Percentiles rank a stretch among this genome's conserved stretches.
These are phyloP conservation scores for Sebastes umbrosus DNA, from an alignment of 2,797 vertebrate species.

Conservation along the genomic window DNA sequence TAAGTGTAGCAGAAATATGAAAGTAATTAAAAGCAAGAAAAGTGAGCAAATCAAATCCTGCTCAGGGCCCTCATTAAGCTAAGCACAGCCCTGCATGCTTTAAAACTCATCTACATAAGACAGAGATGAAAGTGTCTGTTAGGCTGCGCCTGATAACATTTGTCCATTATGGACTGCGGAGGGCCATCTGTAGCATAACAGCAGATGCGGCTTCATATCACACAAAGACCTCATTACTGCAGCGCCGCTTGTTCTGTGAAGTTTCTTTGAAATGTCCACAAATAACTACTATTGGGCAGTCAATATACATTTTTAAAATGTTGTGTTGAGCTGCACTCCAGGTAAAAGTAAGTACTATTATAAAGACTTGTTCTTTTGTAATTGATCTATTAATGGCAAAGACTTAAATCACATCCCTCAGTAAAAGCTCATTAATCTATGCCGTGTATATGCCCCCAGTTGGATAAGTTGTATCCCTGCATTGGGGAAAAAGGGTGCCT, in stretches of 20 bases:
- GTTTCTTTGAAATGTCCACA: constrained; percentile 3
- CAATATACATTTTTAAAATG: constrained; percentile 26
- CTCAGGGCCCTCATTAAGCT: constrained; percentile 45
- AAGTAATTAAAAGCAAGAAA: constrained; percentile 56
- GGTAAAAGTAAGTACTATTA: constrained; percentile 41
- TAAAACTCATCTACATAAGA: constrained; percentile 41
- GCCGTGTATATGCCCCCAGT: constrained; percentile 62
- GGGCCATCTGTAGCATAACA: constrained; percentile 37
- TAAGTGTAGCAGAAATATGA: constrained; percentile 43
- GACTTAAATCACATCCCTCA: constrained; percentile 66
- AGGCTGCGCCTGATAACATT: constrained; percentile 34
- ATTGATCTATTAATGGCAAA: constrained; percentile 69
- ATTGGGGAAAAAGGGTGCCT: constrained; percentile 66
- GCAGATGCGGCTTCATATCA: constrained; percentile 30
- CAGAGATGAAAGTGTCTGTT: constrained; percentile 40
- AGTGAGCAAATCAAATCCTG: constrained; percentile 50
- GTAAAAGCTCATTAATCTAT: constrained; percentile 74
- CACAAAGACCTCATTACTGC: constrained; percentile 30
- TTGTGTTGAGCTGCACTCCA: constrained; percentile 19
- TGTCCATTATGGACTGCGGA: constrained; percentile 30
- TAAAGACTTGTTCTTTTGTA: constrained; percentile 55
- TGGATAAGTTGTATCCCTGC: constrained; percentile 71
- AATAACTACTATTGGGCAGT: not conserved
- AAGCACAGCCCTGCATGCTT: constrained; percentile 30
- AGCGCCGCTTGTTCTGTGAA: not conserved